Base-by-base conservation (phyloP, 2,797 vertebrate species). In the Myotis findleyi region DNA sequence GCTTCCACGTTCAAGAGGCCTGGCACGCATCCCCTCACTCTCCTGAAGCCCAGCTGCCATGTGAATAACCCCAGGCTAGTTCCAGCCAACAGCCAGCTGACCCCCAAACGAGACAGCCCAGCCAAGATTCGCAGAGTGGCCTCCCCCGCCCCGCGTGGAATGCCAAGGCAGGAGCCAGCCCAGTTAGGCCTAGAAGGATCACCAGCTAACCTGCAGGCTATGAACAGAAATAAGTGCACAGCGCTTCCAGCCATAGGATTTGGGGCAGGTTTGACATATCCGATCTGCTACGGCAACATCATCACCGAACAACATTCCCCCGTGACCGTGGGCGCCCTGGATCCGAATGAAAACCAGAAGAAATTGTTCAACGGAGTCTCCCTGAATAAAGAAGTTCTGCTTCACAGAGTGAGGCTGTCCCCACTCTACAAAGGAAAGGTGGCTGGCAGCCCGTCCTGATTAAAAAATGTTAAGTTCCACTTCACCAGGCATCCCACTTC, bases 401-500 rank as follows among this genome's bases (percentile, higher is more conserved):
- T 83, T 57, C 93, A 21, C 8, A 16, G 90, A 36, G 27, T 53
- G 55, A 55, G 33, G 75, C 81, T 49, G 81, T 41, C 86, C 64
- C 17, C 17, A 2, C 53, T 82, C 53, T 2, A 7, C 81, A 38
- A 77, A 89, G 75, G 38, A 36, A 57, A 82, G 27, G 86, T 36
- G n/a, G 62, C 73, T 23, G 91, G 76, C 77, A 75, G 76, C 33
- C 21, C 38, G 33, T 73, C 38, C 87, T 84, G 93, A 93, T 91
- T 90, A 83, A 59, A 95, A 87, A 83, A 36, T 84, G 90, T 73
- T 51, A n/a, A 44, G 76, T 91, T 87, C 87, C n/a, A 13, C 71
- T 38, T 84, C 71, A 1, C 76, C 87, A 38, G 23, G 49, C 82
- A 64, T 10, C 90, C 27, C 51, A 13, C 5, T 18, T 3, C 27